These are phyloP conservation scores for Pelmatolapia mariae DNA, from an alignment of 2,113 vertebrate species.

Conservation along the genomic window DNA sequence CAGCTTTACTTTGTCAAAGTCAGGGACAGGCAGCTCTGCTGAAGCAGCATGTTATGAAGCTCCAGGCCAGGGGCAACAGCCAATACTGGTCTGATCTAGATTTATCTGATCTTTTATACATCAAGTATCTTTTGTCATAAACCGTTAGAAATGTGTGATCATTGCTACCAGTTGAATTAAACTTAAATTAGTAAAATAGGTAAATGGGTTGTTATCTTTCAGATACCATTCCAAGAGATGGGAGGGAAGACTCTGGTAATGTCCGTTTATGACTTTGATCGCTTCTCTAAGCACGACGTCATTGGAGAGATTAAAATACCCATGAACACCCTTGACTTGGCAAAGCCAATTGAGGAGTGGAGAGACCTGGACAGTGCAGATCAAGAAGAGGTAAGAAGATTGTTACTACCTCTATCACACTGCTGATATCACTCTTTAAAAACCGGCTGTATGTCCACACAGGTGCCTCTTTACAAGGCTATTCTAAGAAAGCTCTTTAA, in stretches of 20 bases:
- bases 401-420: not conserved
- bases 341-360: conserved; percentile 96
- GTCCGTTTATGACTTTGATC: conserved; percentile 97
- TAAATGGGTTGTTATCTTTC: not conserved
- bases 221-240: conserved; percentile 96
- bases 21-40: conserved; percentile 17
- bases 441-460: not conserved
- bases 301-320: conserved; percentile 92
- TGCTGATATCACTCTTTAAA: not conserved
- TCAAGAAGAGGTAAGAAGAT: conserved; percentile 86
- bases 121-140: not conserved
- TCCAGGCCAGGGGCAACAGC: not conserved
- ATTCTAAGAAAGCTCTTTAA: not conserved
- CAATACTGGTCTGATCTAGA: not conserved
- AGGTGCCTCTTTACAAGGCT: not conserved
- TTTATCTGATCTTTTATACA: not conserved
- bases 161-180: not conserved
- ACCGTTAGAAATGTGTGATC: not conserved
- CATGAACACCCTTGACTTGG: conserved; percentile 95
- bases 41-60: conserved; percentile 19
- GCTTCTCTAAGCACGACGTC: conserved; percentile 96
- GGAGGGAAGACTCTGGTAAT: conserved; percentile 94
- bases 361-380: conserved; percentile 91
- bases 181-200: not conserved
- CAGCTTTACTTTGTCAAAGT: conserved; percentile 32